Percentiles rank a stretch among this genome's conserved stretches.
Conservation (phyloP, 2,888 invertebrate genomes). For the Leptogaster cylindrica region DNA sequence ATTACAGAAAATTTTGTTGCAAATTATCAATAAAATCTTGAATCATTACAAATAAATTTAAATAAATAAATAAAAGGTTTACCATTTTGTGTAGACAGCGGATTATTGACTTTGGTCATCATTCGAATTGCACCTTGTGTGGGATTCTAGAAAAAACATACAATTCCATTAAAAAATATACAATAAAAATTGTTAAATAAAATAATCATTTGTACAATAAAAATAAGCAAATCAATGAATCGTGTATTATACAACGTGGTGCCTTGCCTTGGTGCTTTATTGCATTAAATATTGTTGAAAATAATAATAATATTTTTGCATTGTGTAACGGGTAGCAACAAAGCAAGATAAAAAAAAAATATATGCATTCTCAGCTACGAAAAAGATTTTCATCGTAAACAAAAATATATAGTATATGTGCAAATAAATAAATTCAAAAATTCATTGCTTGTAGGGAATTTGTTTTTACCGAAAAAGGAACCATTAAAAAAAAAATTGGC, state of each 20-base stretch:
- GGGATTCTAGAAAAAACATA: constrained; percentile 59
- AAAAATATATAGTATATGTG: constrained; percentile 12
- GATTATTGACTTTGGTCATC: constrained; percentile 48
- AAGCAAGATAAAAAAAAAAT: constrained; percentile 14
- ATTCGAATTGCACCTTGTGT: constrained; percentile 62
- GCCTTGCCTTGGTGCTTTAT: no score
- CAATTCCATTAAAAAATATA: constrained; percentile 34
- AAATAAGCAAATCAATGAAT: constrained; percentile 11
- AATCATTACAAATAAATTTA: not conserved
- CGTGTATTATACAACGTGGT: constrained; percentile 30
- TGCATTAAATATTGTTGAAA: constrained; percentile 1
- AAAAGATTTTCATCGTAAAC: not conserved
- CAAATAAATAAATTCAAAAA: constrained; percentile 4
- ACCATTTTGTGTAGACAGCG: constrained; percentile 52
- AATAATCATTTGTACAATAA: constrained; percentile 24
- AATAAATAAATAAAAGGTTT: constrained; percentile 41
- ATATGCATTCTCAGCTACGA: constrained; percentile 8
- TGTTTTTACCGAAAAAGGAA: constrained; percentile 26
- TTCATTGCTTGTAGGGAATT: constrained; percentile 13
- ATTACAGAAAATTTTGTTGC: not conserved
- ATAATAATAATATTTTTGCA: constrained; percentile 1
- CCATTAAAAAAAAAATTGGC: constrained; percentile 12
- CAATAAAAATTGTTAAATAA: constrained; percentile 35
- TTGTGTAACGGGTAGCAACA: constrained; percentile 23
- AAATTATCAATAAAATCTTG: not conserved